Base-by-base conservation (phyloP, 2,797 vertebrate genomes). In the Steatocranus sp. region DNA sequence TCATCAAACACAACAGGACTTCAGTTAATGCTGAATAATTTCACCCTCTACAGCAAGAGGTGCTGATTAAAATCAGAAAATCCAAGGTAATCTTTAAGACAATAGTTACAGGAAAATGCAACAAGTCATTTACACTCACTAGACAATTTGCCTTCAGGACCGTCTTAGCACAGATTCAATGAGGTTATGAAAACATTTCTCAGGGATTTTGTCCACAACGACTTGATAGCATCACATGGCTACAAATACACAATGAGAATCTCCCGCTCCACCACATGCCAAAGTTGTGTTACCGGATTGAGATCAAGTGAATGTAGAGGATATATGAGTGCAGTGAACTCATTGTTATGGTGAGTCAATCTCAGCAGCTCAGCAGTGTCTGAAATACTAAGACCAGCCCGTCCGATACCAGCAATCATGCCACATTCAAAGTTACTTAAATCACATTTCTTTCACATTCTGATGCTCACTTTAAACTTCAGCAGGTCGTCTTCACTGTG, bases 231-330 rank as follows among this genome's bases (percentile, higher is more conserved):
- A 43, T 43, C 63, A 43, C 36, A 25, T 12, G 14, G 63, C 8
- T 43, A 10, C 1, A 68, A 41, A 43, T 11, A 10, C 63, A 27
- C 38, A 25, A 2, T 43, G 23, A 17, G 38, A 43, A 43, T 18
- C 63, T 27, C 23, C 9, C 1, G 1, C 23, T 43, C 14, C 20
- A 1, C 14, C 0, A 68, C 8, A 43, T 25, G 14, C 1, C 63
- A 43, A 70, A 70, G 9, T 4, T 70, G 2, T 7, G 38, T 17
- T 70, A 43, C 3, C 9, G 4, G 20, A 43, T 11, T 0, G 14
- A 25, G 4, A 38, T 63, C 7, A 1, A 38, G 61, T 0, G 34
- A 66, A 20, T 38, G 5, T 8, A 20, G 34, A 66, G 61, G 11
- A 38, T 0, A 66, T 38, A 14, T 9, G 61, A 38, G 11, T 38